phyloP scores from a whole-genome alignment of 2,113 vertebrate species.

The Centropristis striata region DNA sequence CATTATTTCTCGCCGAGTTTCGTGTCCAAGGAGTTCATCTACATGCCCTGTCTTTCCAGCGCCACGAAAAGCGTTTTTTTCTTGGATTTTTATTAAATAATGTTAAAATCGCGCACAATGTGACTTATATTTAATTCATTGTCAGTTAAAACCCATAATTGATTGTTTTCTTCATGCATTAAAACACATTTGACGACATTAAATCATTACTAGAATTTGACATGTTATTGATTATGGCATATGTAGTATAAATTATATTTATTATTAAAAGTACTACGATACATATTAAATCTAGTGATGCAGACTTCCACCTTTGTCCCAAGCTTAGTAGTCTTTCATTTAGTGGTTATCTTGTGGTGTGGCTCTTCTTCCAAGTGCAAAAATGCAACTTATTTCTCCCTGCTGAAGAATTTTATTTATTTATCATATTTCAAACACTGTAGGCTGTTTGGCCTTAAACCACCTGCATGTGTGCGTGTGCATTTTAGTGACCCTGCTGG shows the following conservation, averaged over 20 bases:
- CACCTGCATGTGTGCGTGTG: constrained; percentile 48
- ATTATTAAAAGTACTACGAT: not conserved
- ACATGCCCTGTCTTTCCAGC: not conserved
- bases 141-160: not conserved
- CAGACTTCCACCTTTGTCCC: not conserved
- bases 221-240: not conserved
- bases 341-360: not conserved
- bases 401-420: not conserved
- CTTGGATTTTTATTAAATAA: not conserved
- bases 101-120: not conserved
- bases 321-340: not conserved
- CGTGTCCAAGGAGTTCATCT: not conserved
- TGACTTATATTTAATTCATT: not conserved
- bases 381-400: not conserved
- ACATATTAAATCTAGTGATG: not conserved
- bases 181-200: not conserved
- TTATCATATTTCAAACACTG: not conserved
- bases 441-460: constrained; percentile 41
- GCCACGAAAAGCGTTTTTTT: constrained; percentile 3
- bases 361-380: not conserved
- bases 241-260: not conserved
- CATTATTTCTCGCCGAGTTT: not conserved
- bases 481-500: constrained; percentile 94
- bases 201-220: not conserved
- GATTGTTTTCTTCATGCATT: not conserved